A percentile compares a stretch with the other conserved stretches of the same genome.
These are phyloP conservation scores for Acrocyrtus sp. DNA, from an alignment of 2,888 invertebrate species.

Conservation along the genomic window DNA sequence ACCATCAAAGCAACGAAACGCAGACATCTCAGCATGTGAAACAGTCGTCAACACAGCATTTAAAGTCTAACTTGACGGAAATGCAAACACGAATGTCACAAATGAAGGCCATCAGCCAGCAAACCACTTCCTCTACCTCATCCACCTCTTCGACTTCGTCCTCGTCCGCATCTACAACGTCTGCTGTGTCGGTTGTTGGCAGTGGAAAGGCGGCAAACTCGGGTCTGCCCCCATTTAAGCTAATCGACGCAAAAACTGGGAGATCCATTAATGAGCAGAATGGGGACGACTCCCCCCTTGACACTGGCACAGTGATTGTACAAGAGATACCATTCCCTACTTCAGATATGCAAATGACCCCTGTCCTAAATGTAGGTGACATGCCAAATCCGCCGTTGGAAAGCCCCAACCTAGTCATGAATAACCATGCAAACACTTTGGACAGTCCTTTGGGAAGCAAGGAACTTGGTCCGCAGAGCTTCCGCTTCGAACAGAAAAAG, in stretches of 20 bases:
- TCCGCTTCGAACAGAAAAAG: conserved; percentile 78
- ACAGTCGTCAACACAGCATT: conserved; percentile 57
- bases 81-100: conserved; percentile 87
- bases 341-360: conserved; percentile 50
- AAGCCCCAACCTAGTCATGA: conserved; percentile 64
- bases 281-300: conserved; percentile 58
- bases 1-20: conserved; percentile 58
- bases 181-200: conserved; percentile 39
- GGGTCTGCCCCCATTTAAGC: conserved; percentile 55
- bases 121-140: conserved; percentile 58
- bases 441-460: conserved; percentile 44
- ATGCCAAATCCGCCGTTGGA: conserved; percentile 65
- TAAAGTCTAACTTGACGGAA: conserved; percentile 80
- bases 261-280: conserved; percentile 37
- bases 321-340: conserved; percentile 61
- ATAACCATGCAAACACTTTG: conserved; percentile 59
- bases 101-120: conserved; percentile 77
- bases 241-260: conserved; percentile 56
- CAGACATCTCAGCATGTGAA: conserved; percentile 50
- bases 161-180: conserved; percentile 40
- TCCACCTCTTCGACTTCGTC: conserved; percentile 58
- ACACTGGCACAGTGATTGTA: conserved; percentile 62
- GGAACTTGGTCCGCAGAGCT: conserved; percentile 55
- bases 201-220: conserved; percentile 29
- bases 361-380: conserved; percentile 54